Base-by-base conservation (phyloP, 2,113 vertebrate genomes). In the Hippocampus mohnikei region DNA sequence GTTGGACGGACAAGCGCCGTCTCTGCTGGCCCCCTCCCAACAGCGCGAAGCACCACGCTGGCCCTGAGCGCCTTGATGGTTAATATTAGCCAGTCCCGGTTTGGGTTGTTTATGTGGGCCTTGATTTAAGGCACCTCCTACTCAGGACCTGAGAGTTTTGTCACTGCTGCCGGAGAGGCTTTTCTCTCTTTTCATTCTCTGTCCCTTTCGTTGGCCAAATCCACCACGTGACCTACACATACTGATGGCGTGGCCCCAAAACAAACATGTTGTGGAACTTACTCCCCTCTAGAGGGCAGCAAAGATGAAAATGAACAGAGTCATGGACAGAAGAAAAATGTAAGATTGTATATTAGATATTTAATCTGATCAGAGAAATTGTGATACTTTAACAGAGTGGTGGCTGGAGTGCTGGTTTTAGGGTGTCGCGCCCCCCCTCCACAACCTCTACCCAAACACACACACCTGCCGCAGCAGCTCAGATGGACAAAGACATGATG, bases 401-500 rank as follows among this genome's bases (percentile, higher is more conserved):
- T 72, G 77, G 74, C 64, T 27, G 44, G 68, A 72, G 44, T 81
- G 69, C 56, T 53, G 71, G 59, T 11, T 74, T 63, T 21, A 60
- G 69, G 11, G 52, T 74, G 50, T 41, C 60, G 3, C 71, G 53
- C 61, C 58, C 29, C 72, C 3, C 18, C 5, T 50, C 18, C 20
- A 33, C 20, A 16, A 20, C 18, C 16, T 50, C 18, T 4, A 50
- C 8, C 7, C 8, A 52, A 7, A 52, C 50, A n/a, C 9, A 63
- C 77, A 73, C 78, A 53, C 80, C 80, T 40, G 18, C 33, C 29
- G 75, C 79, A 79, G 69, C 81, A 81, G 81, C 78, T 79, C 64
- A 76, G 82, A 72, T 84, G 83, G 90, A 91, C 89, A 91, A 91
- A 87, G 88, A 88, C 85, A 89, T 88, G 85, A 86, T 72, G 81